These are phyloP conservation scores for Clytia hemisphaerica DNA, from an alignment of 30 jellyfish, hydroid and myxozoan species.

Conservation along the genomic window DNA sequence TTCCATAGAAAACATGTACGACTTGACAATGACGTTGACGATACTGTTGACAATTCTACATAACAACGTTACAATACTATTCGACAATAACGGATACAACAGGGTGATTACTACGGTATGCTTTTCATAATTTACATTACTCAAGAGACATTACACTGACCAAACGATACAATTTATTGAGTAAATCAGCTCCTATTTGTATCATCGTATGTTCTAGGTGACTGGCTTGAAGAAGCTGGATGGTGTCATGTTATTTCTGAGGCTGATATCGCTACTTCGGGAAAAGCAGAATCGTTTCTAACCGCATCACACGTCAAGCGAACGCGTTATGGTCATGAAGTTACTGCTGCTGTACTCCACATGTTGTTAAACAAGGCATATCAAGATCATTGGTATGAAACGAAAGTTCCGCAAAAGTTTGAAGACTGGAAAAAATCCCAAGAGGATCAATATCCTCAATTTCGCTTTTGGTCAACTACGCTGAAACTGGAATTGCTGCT, in stretches of 20 bases:
- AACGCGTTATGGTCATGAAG: conserved; percentile 36
- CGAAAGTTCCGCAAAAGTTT: neutral
- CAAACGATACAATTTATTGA: too few relatives aligned
- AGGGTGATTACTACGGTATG: too few relatives aligned
- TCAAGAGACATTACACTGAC: too few relatives aligned
- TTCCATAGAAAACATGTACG: too few relatives aligned
- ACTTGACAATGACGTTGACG: too few relatives aligned
- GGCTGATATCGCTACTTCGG: conserved; percentile 33
- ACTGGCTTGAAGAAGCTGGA: conserved; percentile 34
- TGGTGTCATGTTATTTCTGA: conserved; percentile 25
- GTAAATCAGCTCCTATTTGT: too few relatives aligned
- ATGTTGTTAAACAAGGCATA: conserved; percentile 27
- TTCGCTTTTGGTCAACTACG: conserved; percentile 22
- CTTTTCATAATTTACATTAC: too few relatives aligned
- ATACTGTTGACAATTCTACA: too few relatives aligned
- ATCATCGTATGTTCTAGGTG: too few relatives aligned
- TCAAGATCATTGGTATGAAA: conserved; percentile 3
- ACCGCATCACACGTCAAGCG: conserved; percentile 36
- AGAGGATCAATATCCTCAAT: conserved; percentile 15
- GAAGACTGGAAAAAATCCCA: conserved; percentile 10
- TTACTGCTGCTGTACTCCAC: conserved; percentile 23
- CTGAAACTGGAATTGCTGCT: conserved; percentile 10
- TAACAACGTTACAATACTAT: too few relatives aligned
- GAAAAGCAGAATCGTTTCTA: conserved; percentile 43
- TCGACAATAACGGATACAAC: too few relatives aligned